A percentile compares a stretch with the other conserved stretches of the same genome.
Conservation (phyloP, 2,888 invertebrate genomes). For the Geophilus truncorum region DNA sequence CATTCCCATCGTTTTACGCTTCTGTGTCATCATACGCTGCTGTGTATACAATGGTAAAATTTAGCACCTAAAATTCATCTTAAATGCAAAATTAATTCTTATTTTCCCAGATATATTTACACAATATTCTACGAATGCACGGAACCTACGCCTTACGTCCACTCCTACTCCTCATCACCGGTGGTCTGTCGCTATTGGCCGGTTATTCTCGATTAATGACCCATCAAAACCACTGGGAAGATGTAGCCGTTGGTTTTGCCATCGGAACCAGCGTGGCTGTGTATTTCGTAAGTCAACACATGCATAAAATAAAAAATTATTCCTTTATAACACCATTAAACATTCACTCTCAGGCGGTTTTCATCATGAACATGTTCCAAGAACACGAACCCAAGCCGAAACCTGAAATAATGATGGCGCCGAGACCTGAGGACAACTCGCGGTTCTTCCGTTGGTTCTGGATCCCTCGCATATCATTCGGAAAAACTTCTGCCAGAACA, state of each 20-base stretch:
- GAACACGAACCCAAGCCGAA: neutral
- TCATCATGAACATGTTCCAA: slow-evolving; percentile 28
- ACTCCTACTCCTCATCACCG: slow-evolving; percentile 29
- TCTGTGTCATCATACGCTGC: slow-evolving; percentile 36
- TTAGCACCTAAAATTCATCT: neutral
- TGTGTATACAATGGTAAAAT: slow-evolving; percentile 34
- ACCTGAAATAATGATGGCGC: neutral
- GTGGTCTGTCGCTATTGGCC: slow-evolving; percentile 33
- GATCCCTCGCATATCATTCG: slow-evolving; percentile 28
- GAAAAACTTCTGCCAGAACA: slow-evolving; percentile 11
- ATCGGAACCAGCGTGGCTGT: slow-evolving; percentile 30
- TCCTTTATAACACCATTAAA: too few relatives aligned
- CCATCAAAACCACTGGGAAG: slow-evolving; percentile 33
- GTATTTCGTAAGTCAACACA: slow-evolving; percentile 35
- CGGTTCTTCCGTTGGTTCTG: slow-evolving; percentile 31
- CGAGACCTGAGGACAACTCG: slow-evolving; percentile 1
- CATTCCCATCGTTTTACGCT: slow-evolving; percentile 36
- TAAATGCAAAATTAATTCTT: neutral
- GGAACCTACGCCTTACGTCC: slow-evolving; percentile 36
- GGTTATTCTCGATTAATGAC: slow-evolving; percentile 35
- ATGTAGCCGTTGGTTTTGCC: slow-evolving; percentile 32
- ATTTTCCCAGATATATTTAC: slow-evolving; percentile 30
- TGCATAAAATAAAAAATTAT: too few relatives aligned
- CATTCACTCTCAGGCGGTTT: neutral
- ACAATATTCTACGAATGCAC: slow-evolving; percentile 34